Percentiles rank a stretch among this genome's conserved stretches.
Evolutionary conservation across 2,888 invertebrate genomes (phyloP).

Genomic region (Exocentrus adspersus): DNA sequence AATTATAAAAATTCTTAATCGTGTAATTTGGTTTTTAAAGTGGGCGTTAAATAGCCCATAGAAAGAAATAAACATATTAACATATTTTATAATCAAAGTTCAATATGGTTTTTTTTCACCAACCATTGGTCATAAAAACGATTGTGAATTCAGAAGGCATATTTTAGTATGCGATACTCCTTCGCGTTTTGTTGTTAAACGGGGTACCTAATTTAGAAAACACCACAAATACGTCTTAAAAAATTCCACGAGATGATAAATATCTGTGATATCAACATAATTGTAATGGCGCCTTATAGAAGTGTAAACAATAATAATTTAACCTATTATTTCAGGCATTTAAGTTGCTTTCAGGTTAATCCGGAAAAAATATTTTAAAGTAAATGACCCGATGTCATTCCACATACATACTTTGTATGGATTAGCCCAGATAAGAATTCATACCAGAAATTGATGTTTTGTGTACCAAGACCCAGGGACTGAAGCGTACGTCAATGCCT

Average conservation of each 20-base stretch:
- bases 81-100: constrained; percentile 13
- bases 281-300: background rate
- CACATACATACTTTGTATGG: background rate
- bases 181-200: background rate
- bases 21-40: background rate
- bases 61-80: constrained; percentile 17
- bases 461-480: no score
- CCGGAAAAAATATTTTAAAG: background rate
- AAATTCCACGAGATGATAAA: background rate
- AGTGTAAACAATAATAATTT: background rate
- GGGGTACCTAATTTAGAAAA: background rate
- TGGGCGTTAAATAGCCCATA: constrained; percentile 8
- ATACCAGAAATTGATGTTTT: no score
- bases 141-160: background rate
- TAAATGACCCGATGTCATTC: background rate
- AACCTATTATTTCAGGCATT: background rate
- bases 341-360: background rate
- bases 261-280: background rate
- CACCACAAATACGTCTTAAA: background rate
- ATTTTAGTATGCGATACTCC: background rate
- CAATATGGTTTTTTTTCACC: background rate
- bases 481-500: no score
- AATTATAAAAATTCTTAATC: background rate
- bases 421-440: background rate
- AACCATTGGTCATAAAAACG: background rate